Conservation (phyloP, 2,888 invertebrate genomes). For the Scrobipalpa atriplicella region DNA sequence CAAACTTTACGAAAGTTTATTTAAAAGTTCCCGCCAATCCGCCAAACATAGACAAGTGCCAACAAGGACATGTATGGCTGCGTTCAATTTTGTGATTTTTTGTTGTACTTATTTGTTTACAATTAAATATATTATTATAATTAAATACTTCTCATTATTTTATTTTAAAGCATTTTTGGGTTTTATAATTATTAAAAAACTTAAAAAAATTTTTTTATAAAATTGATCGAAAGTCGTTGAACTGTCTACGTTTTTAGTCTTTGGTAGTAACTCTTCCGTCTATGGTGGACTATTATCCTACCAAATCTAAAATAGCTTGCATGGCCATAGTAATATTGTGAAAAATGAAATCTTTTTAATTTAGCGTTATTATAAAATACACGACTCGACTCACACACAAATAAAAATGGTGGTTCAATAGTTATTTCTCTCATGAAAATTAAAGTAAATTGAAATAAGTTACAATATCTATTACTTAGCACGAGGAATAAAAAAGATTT, state of each 20-base stretch:
- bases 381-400: constrained; percentile 72
- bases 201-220: background rate
- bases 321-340: background rate
- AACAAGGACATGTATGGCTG: constrained; percentile 4
- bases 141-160: background rate
- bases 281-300: constrained; percentile 48
- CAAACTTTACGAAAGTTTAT: background rate
- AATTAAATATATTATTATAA: too few species aligned
- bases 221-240: background rate
- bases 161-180: background rate
- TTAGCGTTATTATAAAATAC: constrained; percentile 40
- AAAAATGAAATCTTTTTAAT: constrained; percentile 26
- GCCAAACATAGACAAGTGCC: background rate
- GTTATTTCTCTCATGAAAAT: constrained; percentile 63
- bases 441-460: constrained; percentile 57
- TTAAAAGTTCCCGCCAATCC: constrained; percentile 1
- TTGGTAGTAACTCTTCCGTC: constrained; percentile 38
- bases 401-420: constrained; percentile 81
- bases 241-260: constrained; percentile 20
- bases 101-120: too few species aligned
- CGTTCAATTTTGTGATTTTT: constrained; percentile 1
- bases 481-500: constrained; percentile 50
- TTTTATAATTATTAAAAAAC: background rate
- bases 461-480: constrained; percentile 45
- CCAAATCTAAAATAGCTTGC: constrained; percentile 41